Base-by-base conservation (phyloP, 2,113 vertebrate species). In the Gasterosteus aculeatus region DNA sequence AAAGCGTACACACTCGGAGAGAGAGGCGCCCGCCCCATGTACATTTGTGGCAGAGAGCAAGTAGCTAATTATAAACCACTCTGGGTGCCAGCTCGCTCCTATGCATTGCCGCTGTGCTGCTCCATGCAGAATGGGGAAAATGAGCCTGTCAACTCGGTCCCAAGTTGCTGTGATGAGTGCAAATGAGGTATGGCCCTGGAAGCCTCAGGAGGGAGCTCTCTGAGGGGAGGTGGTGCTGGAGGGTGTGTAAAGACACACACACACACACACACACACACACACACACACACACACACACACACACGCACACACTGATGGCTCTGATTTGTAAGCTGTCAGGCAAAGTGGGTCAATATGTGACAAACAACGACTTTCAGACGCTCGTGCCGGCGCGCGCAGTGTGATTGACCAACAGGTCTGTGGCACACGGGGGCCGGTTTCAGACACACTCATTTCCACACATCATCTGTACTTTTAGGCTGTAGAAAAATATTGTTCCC, bases 21-120 rank as follows among this genome's bases (percentile, higher is more conserved):
- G 53, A 61, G 56, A 77, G 62, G 73, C 80, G 77, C 53, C 61
- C 67, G 68, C 77, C 84, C 78, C 73, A 66, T 77, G 71, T 87
- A 75, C 88, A 84, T 88, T 78, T 82, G 78, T 80, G 77, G 75
- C 80, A 90, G 66, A 76, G 90, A 89, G 84, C 83, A 83, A 86
- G 90, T 70, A 88, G 90, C 93, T 94, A 94, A 94, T 95, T 95
- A 92, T 91, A 92, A 92, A 82, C 80, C 83, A 86, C 88, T 93
- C 85, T 51, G 73, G 73, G 87, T 89, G 77, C 69, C 82, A 75
- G 78, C 73, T 88, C 85, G 84, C 85, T 88, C 59, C 61, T 54
- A 29, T 62, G 80, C 84, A 74, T 83, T 42, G 72, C 89, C 88
- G 85, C 89, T 66, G 82, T 42, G 78, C 82, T 57, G 87, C 81